These are phyloP conservation scores for Tragelaphus imberbis DNA, from an alignment of 2,113 vertebrate genomes.

Conservation along the genomic window DNA sequence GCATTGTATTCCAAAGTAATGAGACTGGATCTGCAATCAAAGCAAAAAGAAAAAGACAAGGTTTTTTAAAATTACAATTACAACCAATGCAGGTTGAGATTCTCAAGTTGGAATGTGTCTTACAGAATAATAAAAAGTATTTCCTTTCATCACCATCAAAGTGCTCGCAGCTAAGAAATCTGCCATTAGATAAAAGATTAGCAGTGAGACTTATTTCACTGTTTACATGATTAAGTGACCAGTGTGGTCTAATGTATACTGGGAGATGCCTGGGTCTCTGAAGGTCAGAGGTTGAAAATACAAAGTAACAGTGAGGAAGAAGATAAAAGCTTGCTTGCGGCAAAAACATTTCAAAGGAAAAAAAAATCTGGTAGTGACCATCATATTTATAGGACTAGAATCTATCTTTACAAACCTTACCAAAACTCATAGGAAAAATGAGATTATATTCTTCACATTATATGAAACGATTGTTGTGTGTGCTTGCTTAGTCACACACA, in stretches of 20 bases:
- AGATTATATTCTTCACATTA: not conserved
- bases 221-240: constrained; percentile 58
- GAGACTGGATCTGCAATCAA: constrained; percentile 56
- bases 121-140: constrained; percentile 44
- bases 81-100: not conserved
- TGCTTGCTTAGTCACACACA: not conserved
- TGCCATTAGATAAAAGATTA: constrained; percentile 65
- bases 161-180: constrained; percentile 45
- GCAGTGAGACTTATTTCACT: constrained; percentile 44
- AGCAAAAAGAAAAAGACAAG: constrained; percentile 10
- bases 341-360: constrained; percentile 59
- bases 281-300: constrained; percentile 58
- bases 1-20: constrained; percentile 44
- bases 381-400: constrained; percentile 57
- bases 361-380: constrained; percentile 18
- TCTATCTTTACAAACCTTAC: not conserved
- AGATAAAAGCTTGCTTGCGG: constrained; percentile 62
- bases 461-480: not conserved
- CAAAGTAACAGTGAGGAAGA: not conserved
- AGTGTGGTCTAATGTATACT: constrained; percentile 45
- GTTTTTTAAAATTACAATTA: constrained; percentile 47
- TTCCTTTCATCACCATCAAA: constrained; percentile 69
- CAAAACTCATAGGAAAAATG: constrained; percentile 35
- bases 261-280: constrained; percentile 41
- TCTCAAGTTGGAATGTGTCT: constrained; percentile 20